Conservation (phyloP, 92 coral and sea anemone genomes). For the Parazoanthus swiftii region DNA sequence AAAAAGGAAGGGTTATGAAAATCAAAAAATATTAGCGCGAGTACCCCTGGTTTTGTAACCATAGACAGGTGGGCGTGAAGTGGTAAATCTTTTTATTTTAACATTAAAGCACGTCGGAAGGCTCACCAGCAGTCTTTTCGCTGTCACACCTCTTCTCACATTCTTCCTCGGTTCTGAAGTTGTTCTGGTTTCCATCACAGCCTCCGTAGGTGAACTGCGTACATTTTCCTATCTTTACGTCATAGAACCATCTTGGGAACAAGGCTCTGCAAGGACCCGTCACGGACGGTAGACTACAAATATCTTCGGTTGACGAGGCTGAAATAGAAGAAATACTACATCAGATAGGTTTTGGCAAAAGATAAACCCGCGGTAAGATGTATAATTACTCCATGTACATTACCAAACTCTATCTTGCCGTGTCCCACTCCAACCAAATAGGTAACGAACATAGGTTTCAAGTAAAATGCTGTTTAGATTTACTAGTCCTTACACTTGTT, state of each 20-base stretch:
- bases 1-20: too few relatives aligned
- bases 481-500: too few relatives aligned
- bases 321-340: neutral
- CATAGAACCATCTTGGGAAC: constrained; percentile 28
- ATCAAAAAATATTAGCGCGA: too few relatives aligned
- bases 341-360: neutral
- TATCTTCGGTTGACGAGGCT: neutral
- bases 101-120: too few relatives aligned
- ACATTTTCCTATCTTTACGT: constrained; percentile 19
- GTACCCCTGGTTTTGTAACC: too few relatives aligned
- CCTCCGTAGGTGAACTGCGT: constrained; percentile 34
- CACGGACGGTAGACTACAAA: constrained; percentile 10
- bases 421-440: neutral
- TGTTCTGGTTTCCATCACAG: constrained; percentile 29
- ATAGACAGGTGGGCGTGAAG: too few relatives aligned
- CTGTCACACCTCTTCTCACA: constrained; percentile 35
- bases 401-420: neutral
- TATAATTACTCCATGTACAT: neutral
- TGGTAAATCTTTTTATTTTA: too few relatives aligned
- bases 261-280: constrained; percentile 31
- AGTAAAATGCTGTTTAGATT: too few relatives aligned
- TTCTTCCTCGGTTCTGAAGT: constrained; percentile 17
- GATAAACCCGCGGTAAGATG: neutral
- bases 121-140: constrained; percentile 22
- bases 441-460: neutral